phyloP scores from a whole-genome alignment of 64 coral and sea anemone genomes.

The Cladopsammia gracilis region DNA sequence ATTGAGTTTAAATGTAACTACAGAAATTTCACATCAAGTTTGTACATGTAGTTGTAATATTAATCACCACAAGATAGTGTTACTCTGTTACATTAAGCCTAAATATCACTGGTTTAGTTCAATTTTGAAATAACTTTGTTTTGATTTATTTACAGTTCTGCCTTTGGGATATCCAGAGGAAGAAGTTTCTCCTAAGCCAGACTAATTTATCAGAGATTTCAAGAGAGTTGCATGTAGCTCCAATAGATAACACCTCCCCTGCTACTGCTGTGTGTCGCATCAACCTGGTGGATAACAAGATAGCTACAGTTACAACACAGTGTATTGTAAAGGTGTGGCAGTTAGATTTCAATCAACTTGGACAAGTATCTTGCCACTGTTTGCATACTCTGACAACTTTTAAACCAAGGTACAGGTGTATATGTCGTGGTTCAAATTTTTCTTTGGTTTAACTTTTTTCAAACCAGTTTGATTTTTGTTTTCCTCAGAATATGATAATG shows the following conservation, averaged over 20 bases:
- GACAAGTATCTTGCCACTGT: slow-evolving; percentile 64
- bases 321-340: slow-evolving; percentile 91
- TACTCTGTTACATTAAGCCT: too few relatives aligned
- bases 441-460: too few relatives aligned
- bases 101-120: too few relatives aligned
- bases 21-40: too few relatives aligned
- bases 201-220: slow-evolving; percentile 66
- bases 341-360: slow-evolving; percentile 65
- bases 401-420: slow-evolving; percentile 78
- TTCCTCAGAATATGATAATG: too few relatives aligned
- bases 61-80: too few relatives aligned
- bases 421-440: background rate
- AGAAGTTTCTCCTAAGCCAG: slow-evolving; percentile 55
- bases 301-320: slow-evolving; percentile 88
- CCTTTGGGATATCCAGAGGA: slow-evolving; percentile 76
- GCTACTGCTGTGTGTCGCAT: slow-evolving; percentile 67
- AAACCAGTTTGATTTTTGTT: too few relatives aligned
- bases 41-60: too few relatives aligned
- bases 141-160: slow-evolving; percentile 77
- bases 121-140: background rate
- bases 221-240: background rate
- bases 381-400: slow-evolving; percentile 86
- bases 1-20: too few relatives aligned
- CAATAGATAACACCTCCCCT: background rate
- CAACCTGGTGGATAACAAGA: slow-evolving; percentile 88